These are phyloP conservation scores for Calypte anna DNA, from an alignment of 2,113 vertebrate species.

Conservation along the genomic window DNA sequence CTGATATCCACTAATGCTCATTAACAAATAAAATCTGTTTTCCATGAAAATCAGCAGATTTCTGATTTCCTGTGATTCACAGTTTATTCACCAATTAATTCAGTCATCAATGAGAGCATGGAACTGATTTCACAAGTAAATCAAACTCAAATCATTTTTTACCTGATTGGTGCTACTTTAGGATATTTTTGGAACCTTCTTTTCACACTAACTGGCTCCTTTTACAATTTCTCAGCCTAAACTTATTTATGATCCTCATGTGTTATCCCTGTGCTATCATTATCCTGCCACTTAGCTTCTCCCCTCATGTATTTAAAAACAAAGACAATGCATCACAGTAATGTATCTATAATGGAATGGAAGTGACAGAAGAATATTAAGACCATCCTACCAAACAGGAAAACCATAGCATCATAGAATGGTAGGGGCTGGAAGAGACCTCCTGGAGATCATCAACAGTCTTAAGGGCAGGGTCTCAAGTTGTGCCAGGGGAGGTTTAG, in stretches of 20 bases:
- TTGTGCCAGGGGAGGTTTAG: too few relatives aligned
- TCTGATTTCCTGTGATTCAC: rapidly evolving
- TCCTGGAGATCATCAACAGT: too few relatives aligned
- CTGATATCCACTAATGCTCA: not conserved
- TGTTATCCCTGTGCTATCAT: not conserved
- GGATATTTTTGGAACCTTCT: not conserved
- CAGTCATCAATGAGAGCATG: not conserved
- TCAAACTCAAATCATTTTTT: not conserved
- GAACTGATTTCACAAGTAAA: not conserved
- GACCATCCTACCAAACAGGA: too few relatives aligned
- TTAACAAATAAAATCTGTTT: not conserved
- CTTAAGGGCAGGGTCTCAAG: too few relatives aligned
- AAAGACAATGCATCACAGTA: not conserved
- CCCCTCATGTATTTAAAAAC: rapidly evolving
- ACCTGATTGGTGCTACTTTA: not conserved
- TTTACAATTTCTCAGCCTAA: not conserved
- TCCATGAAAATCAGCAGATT: not conserved
- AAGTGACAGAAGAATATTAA: not conserved
- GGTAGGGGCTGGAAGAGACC: too few relatives aligned
- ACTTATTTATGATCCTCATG: not conserved
- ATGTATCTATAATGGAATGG: rapidly evolving
- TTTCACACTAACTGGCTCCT: not conserved
- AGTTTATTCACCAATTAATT: not conserved
- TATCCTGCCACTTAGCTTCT: not conserved
- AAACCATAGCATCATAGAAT: not conserved